A percentile compares a stretch with the other conserved stretches of the same genome.
Evolutionary conservation across 2,797 vertebrate species (phyloP).

Genomic region (Anguilla anguilla): DNA sequence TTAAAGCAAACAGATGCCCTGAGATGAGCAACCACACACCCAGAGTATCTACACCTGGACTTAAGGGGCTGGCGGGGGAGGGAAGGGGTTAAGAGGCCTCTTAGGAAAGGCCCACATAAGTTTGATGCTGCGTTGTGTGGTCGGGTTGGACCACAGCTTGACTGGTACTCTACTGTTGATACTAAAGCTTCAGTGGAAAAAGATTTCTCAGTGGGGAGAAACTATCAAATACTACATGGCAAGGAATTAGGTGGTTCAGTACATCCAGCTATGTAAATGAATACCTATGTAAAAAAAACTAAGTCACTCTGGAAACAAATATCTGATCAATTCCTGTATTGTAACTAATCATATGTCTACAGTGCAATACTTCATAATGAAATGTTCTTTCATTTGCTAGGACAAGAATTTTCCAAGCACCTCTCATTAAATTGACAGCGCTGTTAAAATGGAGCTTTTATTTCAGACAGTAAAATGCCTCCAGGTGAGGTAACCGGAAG

Average conservation of each 20-base stretch:
- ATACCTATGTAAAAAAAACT: neutral
- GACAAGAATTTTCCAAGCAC: neutral
- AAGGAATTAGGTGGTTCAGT: neutral
- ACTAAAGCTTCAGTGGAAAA: neutral
- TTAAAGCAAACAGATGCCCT: conserved; percentile 4
- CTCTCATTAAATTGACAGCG: neutral
- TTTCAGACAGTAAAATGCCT: neutral
- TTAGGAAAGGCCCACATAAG: conserved; percentile 26
- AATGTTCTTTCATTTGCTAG: neutral
- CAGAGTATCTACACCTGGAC: neutral
- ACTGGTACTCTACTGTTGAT: neutral
- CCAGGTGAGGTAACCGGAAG: neutral
- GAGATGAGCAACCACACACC: neutral
- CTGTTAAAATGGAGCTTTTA: neutral
- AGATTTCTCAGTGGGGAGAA: neutral
- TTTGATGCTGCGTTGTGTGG: neutral
- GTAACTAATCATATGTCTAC: neutral
- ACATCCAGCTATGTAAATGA: neutral
- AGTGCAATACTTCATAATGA: neutral
- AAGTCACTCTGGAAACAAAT: neutral
- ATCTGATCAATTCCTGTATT: neutral
- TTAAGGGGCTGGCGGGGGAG: neutral
- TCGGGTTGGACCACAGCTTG: conserved; percentile 22
- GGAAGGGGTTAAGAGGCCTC: neutral
- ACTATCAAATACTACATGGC: neutral